These are phyloP conservation scores for Clarias pachynema DNA, from an alignment of 2,797 vertebrate genomes.

Conservation along the genomic window DNA sequence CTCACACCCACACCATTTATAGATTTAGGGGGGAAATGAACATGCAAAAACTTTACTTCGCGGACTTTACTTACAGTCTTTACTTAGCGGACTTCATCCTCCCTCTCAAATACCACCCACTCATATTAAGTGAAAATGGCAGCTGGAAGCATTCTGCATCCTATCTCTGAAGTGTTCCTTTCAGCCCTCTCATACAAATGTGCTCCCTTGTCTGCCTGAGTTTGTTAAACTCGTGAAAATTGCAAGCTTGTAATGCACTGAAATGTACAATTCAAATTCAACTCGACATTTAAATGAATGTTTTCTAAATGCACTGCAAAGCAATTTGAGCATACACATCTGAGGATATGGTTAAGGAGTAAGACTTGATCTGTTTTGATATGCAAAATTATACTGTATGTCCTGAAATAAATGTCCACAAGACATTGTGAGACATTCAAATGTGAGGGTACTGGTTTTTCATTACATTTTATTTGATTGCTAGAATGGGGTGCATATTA, in stretches of 20 bases:
- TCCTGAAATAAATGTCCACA: not conserved
- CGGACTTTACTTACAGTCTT: not conserved
- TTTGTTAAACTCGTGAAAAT: slow-evolving; percentile 50
- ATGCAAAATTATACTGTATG: not conserved
- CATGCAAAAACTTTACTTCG: not conserved
- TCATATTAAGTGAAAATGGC: slow-evolving; percentile 35
- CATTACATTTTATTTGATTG: not conserved
- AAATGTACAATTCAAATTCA: slow-evolving; percentile 45
- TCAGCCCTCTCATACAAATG: slow-evolving; percentile 37
- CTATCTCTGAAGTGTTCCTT: slow-evolving; percentile 42
- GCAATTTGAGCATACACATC: slow-evolving; percentile 23
- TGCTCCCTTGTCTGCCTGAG: slow-evolving; percentile 33
- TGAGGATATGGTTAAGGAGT: slow-evolving; percentile 4
- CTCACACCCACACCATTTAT: not conserved
- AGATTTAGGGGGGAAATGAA: not conserved
- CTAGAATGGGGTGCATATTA: not conserved
- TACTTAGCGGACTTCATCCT: not conserved
- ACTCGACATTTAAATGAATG: slow-evolving; percentile 33
- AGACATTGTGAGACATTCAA: not conserved
- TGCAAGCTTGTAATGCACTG: slow-evolving; percentile 38
- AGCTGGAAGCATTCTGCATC: slow-evolving; percentile 17
- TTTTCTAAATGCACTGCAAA: slow-evolving; percentile 13
- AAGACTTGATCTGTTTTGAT: slow-evolving; percentile 3
- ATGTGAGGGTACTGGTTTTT: not conserved
- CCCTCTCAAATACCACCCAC: slow-evolving; percentile 9